Evolutionary conservation across 2,888 invertebrate genomes (phyloP).

Genomic region (Tholera decimalis): DNA sequence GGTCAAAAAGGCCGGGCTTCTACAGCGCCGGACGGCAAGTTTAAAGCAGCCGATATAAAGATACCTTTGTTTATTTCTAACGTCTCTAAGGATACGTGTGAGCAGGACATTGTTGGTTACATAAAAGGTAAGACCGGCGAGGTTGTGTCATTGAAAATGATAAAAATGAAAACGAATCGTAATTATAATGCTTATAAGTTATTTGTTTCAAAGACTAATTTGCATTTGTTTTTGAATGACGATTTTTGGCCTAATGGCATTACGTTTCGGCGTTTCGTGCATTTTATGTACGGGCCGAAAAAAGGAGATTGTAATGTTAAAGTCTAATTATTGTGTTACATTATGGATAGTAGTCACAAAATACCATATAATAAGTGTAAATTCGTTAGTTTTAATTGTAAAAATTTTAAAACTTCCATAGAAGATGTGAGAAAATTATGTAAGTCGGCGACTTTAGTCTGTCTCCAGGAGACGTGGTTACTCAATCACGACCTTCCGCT

Average conservation of each 20-base stretch:
- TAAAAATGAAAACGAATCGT: neutral
- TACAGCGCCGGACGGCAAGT: too few species aligned
- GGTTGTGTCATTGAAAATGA: conserved; percentile 2
- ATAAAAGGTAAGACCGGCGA: neutral
- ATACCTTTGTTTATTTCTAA: too few species aligned
- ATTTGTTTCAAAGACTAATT: neutral
- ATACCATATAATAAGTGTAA: neutral
- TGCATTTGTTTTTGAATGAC: neutral
- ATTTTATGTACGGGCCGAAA: conserved; percentile 1
- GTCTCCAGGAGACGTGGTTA: conserved; percentile 6
- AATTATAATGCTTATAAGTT: neutral
- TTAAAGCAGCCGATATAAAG: too few species aligned
- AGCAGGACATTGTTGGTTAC: neutral
- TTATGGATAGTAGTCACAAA: neutral
- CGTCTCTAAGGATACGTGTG: too few species aligned
- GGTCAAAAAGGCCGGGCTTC: too few species aligned
- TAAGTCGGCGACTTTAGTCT: neutral
- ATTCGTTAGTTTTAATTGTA: conserved; percentile 3
- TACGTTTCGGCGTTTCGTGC: neutral
- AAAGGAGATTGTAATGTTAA: neutral
- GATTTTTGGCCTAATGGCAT: neutral
- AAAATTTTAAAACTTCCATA: conserved; percentile 7
- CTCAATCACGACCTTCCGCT: too few species aligned
- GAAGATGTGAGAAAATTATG: conserved; percentile 6
- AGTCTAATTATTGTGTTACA: neutral